Evolutionary conservation across 2,113 vertebrate species (phyloP), one percentile per base, ranked within the genome.

Genomic region (Cervus canadensis): DNA sequence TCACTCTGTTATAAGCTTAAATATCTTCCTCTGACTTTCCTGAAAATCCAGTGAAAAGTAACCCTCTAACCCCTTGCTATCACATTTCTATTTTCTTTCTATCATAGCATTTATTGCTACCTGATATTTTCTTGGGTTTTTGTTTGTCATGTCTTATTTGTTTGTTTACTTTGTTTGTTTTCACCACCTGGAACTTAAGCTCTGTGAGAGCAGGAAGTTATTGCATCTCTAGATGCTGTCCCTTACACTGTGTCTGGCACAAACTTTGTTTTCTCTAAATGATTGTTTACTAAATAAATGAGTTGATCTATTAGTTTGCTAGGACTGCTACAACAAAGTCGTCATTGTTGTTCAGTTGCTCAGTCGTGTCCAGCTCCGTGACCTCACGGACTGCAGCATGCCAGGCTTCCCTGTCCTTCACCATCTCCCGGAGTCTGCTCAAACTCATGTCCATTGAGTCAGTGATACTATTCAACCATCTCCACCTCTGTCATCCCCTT

Each of bases 91-190:
- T 40, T 74, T 81, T 50, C 45, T 50, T 93, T 71, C 79, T 11
- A 12, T 56, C 36, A 14, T 25, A 15, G 87, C 11, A 67, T 5
- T 71, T 60, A 50, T 50, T 3, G 28, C 26, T 19, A 43, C n/a
- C 15, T 93, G 19, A 1, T 48, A 7, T 23, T 19, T 4, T 43
- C 40, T 52, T 50, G 8, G 33, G 3, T 36, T 45, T n/a, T 57
- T 40, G 19, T 81, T 67, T 88, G 15, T 19, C 43, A 64, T 87
- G 4, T 52, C 23, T 60, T 76, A 6, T 76, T 76, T 54, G 15
- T 74, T 62, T 81, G 9, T 59, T 67, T 91, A 11, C 36, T 95
- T 91, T 33, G 19, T 82, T 95, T 97, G 85, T 0, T 79, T 93
- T 74, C 7, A 30, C 6, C 4, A 4, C 14, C 8, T 79, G 11